These are phyloP conservation scores for Actenoides lindsayi DNA, from an alignment of 2,113 vertebrate genomes.

Conservation along the genomic window DNA sequence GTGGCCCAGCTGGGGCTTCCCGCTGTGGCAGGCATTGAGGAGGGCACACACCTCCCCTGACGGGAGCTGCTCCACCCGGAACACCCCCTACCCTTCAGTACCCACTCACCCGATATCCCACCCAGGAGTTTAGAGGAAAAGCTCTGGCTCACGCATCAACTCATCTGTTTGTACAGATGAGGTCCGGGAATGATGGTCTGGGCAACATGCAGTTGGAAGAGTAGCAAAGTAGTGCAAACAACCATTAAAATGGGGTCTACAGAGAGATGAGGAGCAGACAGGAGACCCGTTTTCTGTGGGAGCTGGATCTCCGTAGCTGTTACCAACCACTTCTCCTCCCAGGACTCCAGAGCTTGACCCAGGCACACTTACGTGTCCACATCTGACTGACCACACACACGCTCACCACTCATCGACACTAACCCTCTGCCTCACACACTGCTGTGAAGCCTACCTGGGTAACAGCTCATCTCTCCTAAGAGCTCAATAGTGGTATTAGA, in stretches of 20 bases:
- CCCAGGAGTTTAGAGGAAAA: neutral
- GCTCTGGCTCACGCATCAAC: neutral
- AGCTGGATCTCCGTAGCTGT: neutral
- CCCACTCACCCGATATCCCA: neutral
- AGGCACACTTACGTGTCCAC: accelerated
- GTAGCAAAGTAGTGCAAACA: neutral
- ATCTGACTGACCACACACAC: accelerated
- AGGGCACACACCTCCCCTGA: neutral
- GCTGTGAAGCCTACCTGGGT: neutral
- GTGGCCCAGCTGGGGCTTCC: neutral
- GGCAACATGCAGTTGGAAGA: neutral
- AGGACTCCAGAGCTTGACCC: neutral
- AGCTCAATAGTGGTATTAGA: neutral
- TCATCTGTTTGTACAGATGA: neutral
- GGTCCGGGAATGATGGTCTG: neutral
- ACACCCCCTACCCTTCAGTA: accelerated
- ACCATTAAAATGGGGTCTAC: neutral
- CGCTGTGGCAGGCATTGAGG: accelerated
- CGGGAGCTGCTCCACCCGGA: neutral
- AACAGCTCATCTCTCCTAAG: neutral
- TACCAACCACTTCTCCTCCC: neutral
- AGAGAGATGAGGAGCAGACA: neutral
- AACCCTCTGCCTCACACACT: neutral
- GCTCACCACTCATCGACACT: accelerated
- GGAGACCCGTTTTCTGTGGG: neutral